These are phyloP conservation scores for Synergus gifuensis DNA, from an alignment of 2,888 invertebrate species.

Conservation along the genomic window DNA sequence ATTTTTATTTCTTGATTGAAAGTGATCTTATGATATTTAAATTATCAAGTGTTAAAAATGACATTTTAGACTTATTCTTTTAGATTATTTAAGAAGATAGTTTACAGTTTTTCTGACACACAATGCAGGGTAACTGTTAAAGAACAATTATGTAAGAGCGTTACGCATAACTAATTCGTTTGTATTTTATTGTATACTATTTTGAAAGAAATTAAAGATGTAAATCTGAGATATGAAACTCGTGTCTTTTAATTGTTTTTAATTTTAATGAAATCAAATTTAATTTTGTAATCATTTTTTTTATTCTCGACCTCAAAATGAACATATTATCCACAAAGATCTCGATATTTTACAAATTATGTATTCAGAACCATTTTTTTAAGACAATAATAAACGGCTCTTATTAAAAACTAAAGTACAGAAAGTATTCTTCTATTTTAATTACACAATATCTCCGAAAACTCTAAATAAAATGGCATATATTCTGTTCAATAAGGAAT, in stretches of 20 bases:
- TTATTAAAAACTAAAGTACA: background rate
- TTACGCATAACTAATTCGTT: slow-evolving; percentile 19
- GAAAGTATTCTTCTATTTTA: background rate
- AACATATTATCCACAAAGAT: background rate
- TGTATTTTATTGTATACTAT: slow-evolving; percentile 36
- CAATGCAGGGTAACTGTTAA: slow-evolving; percentile 36
- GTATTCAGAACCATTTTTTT: background rate
- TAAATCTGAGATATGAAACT: slow-evolving; percentile 30
- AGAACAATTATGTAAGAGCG: slow-evolving; percentile 31
- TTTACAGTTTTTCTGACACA: slow-evolving; percentile 29
- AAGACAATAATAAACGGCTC: background rate
- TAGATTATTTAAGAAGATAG: slow-evolving; percentile 19
- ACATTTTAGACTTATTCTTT: slow-evolving; percentile 24
- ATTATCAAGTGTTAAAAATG: background rate
- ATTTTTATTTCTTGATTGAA: background rate
- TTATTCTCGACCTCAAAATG: background rate
- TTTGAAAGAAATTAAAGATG: slow-evolving; percentile 37
- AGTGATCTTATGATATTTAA: slow-evolving; percentile 1
- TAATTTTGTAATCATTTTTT: background rate
- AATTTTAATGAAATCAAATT: background rate
- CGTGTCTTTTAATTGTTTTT: slow-evolving; percentile 39
- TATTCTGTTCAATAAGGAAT: background rate
- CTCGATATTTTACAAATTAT: background rate
- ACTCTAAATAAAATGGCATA: background rate
- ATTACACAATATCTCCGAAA: background rate